phyloP scores from a whole-genome alignment of 2,113 vertebrate genomes.

The Cnemophilus loriae region DNA sequence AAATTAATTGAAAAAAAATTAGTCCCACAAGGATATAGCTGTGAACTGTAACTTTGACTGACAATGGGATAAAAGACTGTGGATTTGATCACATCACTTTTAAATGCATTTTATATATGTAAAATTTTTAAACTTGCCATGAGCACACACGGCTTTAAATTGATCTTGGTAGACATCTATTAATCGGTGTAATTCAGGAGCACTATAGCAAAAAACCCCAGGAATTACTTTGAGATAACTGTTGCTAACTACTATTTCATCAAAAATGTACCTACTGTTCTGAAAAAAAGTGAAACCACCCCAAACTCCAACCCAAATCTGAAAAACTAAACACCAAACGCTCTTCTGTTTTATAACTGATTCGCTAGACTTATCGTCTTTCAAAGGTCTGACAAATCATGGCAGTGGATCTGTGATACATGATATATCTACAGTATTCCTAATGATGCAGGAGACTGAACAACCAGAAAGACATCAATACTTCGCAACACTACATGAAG shows the following conservation, averaged over 20 bases:
- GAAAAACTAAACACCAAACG: too few relatives aligned
- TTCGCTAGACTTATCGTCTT: not conserved
- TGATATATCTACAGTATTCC: not conserved
- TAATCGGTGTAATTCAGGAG: not conserved
- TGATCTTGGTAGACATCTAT: not conserved
- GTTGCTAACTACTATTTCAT: not conserved
- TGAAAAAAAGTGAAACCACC: not conserved
- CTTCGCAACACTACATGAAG: not conserved
- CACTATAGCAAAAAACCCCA: not conserved
- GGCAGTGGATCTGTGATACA: not conserved
- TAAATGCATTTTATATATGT: not conserved
- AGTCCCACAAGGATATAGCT: not conserved
- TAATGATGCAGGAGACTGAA: not conserved
- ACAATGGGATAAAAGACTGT: not conserved
- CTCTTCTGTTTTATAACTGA: not conserved
- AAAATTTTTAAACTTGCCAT: not conserved
- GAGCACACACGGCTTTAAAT: not conserved
- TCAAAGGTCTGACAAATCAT: not conserved
- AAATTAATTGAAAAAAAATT: conserved; percentile 51
- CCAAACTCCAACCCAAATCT: not conserved
- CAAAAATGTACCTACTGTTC: not conserved
- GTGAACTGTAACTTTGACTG: conserved; percentile 23
- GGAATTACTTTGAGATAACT: not conserved
- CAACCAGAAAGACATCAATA: not conserved
- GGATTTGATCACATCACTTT: not conserved